A percentile compares a stretch with the other conserved stretches of the same genome.
Evolutionary conservation across 64 coral and sea anemone species (phyloP).

Genomic region (Platygyra sinensis): DNA sequence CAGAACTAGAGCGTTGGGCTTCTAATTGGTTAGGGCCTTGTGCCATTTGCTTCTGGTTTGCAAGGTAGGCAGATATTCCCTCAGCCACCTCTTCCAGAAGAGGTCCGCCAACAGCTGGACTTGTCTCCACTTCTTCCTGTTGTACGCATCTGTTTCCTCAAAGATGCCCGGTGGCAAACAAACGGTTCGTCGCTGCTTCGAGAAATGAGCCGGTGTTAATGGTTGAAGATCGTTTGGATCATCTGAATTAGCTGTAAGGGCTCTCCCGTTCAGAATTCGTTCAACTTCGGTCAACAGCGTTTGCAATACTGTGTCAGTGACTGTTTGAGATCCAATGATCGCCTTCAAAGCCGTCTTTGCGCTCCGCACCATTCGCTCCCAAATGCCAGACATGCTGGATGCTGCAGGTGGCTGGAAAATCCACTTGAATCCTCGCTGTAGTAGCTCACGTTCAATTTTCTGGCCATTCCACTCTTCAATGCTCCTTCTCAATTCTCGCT

Average conservation of each 20-base stretch:
- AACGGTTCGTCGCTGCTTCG: background rate
- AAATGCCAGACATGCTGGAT: slow-evolving; percentile 51
- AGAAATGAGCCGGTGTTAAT: too few relatives aligned
- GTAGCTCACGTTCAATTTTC: slow-evolving; percentile 34
- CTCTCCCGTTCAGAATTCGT: slow-evolving; percentile 40
- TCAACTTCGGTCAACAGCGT: slow-evolving; percentile 55
- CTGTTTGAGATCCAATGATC: slow-evolving; percentile 26
- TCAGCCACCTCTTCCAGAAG: slow-evolving; percentile 30
- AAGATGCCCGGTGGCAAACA: too few relatives aligned
- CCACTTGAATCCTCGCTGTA: slow-evolving; percentile 50
- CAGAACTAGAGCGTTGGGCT: slow-evolving; percentile 45
- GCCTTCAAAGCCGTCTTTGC: slow-evolving; percentile 41
- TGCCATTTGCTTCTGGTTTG: slow-evolving; percentile 55
- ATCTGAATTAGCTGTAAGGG: slow-evolving; percentile 27
- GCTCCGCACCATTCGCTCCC: slow-evolving; percentile 58
- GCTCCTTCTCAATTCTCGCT: slow-evolving; percentile 41
- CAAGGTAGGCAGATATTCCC: background rate
- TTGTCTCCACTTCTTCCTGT: slow-evolving; percentile 55
- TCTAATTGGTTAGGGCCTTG: slow-evolving; percentile 28
- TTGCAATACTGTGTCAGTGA: slow-evolving; percentile 38
- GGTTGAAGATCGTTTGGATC: background rate
- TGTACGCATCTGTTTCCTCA: too few relatives aligned
- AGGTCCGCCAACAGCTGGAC: slow-evolving; percentile 12
- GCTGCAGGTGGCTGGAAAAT: slow-evolving; percentile 50
- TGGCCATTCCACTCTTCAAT: slow-evolving; percentile 23